A percentile compares a stretch with the other conserved stretches of the same genome.
phyloP scores from a whole-genome alignment of 2,113 vertebrate genomes.

The Galbula dea region DNA sequence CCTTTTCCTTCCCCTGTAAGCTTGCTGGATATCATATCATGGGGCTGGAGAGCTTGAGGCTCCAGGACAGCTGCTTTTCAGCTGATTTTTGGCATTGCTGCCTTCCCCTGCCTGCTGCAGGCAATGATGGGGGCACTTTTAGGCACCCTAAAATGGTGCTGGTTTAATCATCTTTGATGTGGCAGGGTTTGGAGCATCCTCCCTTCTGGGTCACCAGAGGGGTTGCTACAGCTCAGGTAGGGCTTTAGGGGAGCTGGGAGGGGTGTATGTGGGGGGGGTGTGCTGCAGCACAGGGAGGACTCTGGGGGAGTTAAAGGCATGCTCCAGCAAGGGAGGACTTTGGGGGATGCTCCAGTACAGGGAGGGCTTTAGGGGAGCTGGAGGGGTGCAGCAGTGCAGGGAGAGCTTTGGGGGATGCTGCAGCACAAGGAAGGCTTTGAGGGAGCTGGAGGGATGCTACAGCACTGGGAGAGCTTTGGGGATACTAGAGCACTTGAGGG shows the following conservation, averaged over 20 bases:
- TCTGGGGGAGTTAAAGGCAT: background rate
- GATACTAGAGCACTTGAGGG: too few species aligned
- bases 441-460: too few species aligned
- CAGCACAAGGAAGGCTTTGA: too few species aligned
- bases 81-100: rapidly evolving
- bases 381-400: background rate
- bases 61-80: background rate
- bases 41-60: background rate
- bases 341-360: too few species aligned
- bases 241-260: background rate
- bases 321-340: too few species aligned
- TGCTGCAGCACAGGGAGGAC: rapidly evolving
- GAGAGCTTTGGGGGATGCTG: background rate
- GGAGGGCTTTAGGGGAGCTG: background rate
- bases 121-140: background rate
- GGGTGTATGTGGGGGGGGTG: too few species aligned
- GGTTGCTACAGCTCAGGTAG: too few species aligned
- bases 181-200: background rate
- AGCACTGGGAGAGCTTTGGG: too few species aligned
- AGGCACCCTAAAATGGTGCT: background rate
- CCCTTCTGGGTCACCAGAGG: rapidly evolving
- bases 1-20: background rate
- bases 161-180: too few species aligned
- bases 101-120: background rate
- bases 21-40: rapidly evolving